Base-by-base conservation (phyloP, 1,140 invertebrate genomes). In the Augochlora pura region DNA sequence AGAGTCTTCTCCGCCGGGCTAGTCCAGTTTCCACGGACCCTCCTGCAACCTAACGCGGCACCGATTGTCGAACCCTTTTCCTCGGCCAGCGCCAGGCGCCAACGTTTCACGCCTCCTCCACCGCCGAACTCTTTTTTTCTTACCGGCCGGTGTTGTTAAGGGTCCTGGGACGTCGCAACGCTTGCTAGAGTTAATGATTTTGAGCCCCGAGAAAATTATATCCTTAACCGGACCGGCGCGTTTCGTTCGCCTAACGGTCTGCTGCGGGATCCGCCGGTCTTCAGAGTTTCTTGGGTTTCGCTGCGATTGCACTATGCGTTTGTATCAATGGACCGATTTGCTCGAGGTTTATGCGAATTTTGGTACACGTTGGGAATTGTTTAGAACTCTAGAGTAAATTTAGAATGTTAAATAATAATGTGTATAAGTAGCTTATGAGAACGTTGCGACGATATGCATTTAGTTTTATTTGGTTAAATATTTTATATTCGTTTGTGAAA, bases 11-110 rank as follows among this genome's bases (percentile, higher is more conserved):
- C 46, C 49, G 49, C 49, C 14, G 4, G 4, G 71, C 57, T 65
- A 23, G 27, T 62, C 73, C 63, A 75, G 70, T 90, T 88, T 91
- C 86, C 88, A 87, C 81, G 80, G 70, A 65, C 42, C 23, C 42
- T 66, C 49, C 18, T 25, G 32, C 3, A 14, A 10, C 21, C n/a
- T 25, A 0, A 8, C 46, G 27, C 18, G 18, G 68, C 52, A 77
- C 39, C 54, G 81, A 85, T 87, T 63, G 66, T 80, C 79, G 65
- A 83, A 88, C 81, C 84, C 84, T 86, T 86, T 88, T 89, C 84
- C 79, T 67, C 62, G 66, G 73, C 67, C 42, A 87, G 88, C 90
- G 90, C 89, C 89, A 86, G 88, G 90, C 90, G 89, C 89, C 87
- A 90, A 83, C 75, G 86, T 86, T 90, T 90, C 87, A 89, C 88